Base-by-base conservation (phyloP, 2,888 invertebrate genomes). In the Eupithecia inturbata region DNA sequence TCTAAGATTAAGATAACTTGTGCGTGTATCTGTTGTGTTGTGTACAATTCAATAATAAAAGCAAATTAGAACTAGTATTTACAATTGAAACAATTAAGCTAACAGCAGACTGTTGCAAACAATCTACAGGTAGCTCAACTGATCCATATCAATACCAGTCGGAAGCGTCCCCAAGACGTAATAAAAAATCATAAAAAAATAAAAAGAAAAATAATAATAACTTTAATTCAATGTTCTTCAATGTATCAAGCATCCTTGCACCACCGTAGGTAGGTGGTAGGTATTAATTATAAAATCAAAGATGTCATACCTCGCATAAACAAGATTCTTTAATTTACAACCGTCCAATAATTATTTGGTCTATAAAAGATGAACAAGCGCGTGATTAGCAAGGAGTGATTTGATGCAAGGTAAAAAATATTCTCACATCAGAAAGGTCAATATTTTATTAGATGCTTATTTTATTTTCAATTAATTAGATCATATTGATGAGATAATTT, bases 351-450 rank as follows among this genome's bases (percentile, higher is more conserved):
- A 72, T 53, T 63, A 62, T 63, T 63, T 62, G 60, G 68, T 68
- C 53, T 36, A 19, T 74, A 70, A 72, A 72, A 72, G 62, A 73
- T 69, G 68, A 36, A 62, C 12, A 36, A 19, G 45, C 31, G 36
- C 10, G 26, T 14, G 31, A 73, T 71, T 70, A 67, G 71, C 67
- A 14, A 33, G 68, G 60, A 71, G 57, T 72, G 49, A 72, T 76
- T 74, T 57, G 41, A 66, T 72, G 74, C 74, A n/a, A 70, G 76
- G 72, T 77, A 66, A 49, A 73, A 74, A 70, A 36, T 12, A n/a
- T 64, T 36, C 22, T 64, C 31, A 64, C 62, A 31, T 62, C 62
- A 7, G 31, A 62, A 57, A 57, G 57, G 57, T 57, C 57, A 57
- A 57, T 57, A 57, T 26, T 57, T 57, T 57, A 22, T 57, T 57